These are phyloP conservation scores for Drosophila stalkeri DNA, from an alignment of 2,888 invertebrate species.

Conservation along the genomic window DNA sequence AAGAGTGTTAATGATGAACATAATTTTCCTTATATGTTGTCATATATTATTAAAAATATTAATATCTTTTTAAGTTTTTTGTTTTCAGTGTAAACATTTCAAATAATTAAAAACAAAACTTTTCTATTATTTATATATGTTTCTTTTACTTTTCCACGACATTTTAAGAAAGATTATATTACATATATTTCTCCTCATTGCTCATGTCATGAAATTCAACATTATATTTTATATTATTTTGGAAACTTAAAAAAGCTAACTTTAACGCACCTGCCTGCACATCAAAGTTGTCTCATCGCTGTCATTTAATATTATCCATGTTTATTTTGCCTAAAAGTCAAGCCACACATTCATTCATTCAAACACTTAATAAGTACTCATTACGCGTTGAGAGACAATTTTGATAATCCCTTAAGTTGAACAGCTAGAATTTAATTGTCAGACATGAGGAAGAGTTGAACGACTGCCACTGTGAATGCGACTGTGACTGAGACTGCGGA, in stretches of 20 bases:
- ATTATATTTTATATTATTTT: fast-evolving
- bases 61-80: too few relatives aligned
- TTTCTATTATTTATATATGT: too few relatives aligned
- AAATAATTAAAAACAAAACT: too few relatives aligned
- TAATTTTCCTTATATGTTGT: too few relatives aligned
- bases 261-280: background rate
- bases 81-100: too few relatives aligned
- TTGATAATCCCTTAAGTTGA: conserved; percentile 56
- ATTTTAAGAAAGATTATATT: too few relatives aligned
- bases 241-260: background rate
- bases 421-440: conserved; percentile 45
- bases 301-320: conserved; percentile 10
- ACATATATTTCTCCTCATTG: too few relatives aligned
- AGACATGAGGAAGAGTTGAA: conserved; percentile 3
- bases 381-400: conserved; percentile 14
- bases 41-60: too few relatives aligned
- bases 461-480: background rate
- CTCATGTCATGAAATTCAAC: background rate
- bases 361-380: conserved; percentile 30
- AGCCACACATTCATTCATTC: conserved; percentile 34
- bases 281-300: background rate
- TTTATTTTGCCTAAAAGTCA: conserved; percentile 45
- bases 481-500: background rate
- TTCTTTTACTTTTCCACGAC: too few relatives aligned
- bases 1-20: too few relatives aligned